A percentile compares a stretch with the other conserved stretches of the same genome.
Evolutionary conservation across 2,797 vertebrate species (phyloP).

Genomic region (Lutjanus argentimaculatus): DNA sequence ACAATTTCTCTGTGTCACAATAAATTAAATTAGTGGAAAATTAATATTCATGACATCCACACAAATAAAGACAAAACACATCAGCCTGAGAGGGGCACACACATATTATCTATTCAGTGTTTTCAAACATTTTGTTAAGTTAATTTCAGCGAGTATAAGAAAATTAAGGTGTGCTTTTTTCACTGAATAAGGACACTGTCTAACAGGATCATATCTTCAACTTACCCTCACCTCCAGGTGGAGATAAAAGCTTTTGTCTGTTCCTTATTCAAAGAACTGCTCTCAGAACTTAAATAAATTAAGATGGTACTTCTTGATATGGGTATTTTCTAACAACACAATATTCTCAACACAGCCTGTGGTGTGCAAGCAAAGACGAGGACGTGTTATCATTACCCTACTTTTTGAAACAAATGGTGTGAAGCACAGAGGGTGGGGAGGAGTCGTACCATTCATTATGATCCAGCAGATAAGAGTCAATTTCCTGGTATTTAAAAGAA

Average conservation of each 20-base stretch:
- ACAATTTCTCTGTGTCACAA: neutral
- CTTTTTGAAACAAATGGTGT: constrained; percentile 22
- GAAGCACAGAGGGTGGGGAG: neutral
- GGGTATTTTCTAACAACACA: neutral
- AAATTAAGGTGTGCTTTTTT: neutral
- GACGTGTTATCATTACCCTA: constrained; percentile 5
- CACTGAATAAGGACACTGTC: neutral
- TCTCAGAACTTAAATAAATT: neutral
- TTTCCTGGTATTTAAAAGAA: constrained; percentile 8
- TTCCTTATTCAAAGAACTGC: neutral
- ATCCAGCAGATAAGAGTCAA: neutral
- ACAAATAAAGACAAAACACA: neutral
- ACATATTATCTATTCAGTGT: neutral
- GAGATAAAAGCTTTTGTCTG: neutral
- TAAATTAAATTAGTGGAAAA: neutral
- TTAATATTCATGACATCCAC: neutral
- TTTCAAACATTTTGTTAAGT: neutral
- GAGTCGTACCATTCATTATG: neutral
- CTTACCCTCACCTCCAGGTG: too few relatives aligned
- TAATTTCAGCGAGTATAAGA: neutral
- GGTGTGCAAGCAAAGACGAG: constrained; percentile 3
- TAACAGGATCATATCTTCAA: neutral
- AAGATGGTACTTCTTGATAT: neutral
- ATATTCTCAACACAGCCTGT: neutral
- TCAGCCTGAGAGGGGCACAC: neutral